Percentiles rank a stretch among this genome's conserved stretches.
Conservation (phyloP, 2,888 invertebrate species). For the Tetanocera ferruginea region DNA sequence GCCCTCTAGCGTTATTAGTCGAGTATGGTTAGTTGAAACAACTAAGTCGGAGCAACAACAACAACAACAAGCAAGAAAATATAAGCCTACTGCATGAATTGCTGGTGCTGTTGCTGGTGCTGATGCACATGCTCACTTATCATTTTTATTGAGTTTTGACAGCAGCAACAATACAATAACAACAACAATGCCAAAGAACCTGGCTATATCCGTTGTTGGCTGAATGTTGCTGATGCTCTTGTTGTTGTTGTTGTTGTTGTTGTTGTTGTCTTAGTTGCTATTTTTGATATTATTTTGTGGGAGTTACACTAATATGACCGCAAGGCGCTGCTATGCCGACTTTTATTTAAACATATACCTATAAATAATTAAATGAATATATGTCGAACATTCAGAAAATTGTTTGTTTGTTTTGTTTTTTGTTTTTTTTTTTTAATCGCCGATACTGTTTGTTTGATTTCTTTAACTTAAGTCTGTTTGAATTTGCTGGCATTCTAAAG, state of each 20-base stretch:
- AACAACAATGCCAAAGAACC: neutral
- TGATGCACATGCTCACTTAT: slow-evolving; percentile 47
- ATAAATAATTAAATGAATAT: too few species aligned
- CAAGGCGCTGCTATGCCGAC: slow-evolving; percentile 9
- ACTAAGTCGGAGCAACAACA: neutral
- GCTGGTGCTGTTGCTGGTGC: neutral
- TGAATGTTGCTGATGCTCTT: neutral
- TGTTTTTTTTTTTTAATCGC: slow-evolving; percentile 12
- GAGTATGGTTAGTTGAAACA: slow-evolving; percentile 5
- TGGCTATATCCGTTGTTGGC: neutral
- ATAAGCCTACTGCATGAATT: neutral
- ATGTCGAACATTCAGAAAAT: neutral
- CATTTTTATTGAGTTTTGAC: slow-evolving; percentile 50
- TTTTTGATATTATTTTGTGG: slow-evolving; percentile 4
- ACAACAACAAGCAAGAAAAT: slow-evolving; percentile 7
- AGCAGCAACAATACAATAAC: slow-evolving; percentile 26
- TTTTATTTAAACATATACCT: slow-evolving; percentile 16
- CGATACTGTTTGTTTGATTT: neutral
- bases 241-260: slow-evolving; percentile 26
- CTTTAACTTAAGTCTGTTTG: neutral
- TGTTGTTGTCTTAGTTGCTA: neutral
- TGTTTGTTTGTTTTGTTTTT: too few species aligned
- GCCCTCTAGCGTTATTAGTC: slow-evolving; percentile 35
- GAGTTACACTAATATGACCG: slow-evolving; percentile 32
- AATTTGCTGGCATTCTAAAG: neutral